Evolutionary conservation across 2,113 vertebrate species (phyloP), one percentile per base, ranked within the genome.

Genomic region (Cygnus atratus): DNA sequence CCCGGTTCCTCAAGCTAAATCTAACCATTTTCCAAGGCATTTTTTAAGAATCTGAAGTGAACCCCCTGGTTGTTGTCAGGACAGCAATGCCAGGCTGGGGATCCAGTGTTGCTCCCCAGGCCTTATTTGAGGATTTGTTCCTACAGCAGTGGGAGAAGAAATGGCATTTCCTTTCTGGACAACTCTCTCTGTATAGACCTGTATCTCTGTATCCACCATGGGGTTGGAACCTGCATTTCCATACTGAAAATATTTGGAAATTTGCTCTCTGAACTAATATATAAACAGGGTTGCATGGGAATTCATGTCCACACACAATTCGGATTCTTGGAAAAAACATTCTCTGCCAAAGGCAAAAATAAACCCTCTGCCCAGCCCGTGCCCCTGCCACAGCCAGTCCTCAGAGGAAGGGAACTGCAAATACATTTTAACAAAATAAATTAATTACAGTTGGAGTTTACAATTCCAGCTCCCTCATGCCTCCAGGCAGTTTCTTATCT

Each of bases 381-480:
- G 80, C 22, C 86, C 37, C 43, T 58, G 70, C 65, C 57, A 75
- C 2, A 3, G 65, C 46, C 44, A 71, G 81, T 63, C 77, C 57
- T 75, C 65, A 52, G 52, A 85, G 52, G 31, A 90, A 84, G 67
- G 22, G 41, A 91, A 59, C 7, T 10, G 2, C 7, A 84, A 90
- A 80, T 3, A 44, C 26, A 63, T 52, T 77, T 86, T 61, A 95
- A 80, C 59, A 80, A 92, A 95, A 92, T 61, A 44, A 87, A 92
- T 54, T 84, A 89, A 92, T 91, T 95, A 76, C 25, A 21, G 28
- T 10, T 3, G 2, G n/a, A 91, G 14, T 55, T 75, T 48, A 89
- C 73, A 90, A 87, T 67, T 88, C 57, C 59, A 59, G 26, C 26
- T 90, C 92, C 79, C 75, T 21, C 25, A 57, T 0, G 18, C 52